phyloP scores from a whole-genome alignment of 2,888 invertebrate genomes.

The Neoascia interrupta region DNA sequence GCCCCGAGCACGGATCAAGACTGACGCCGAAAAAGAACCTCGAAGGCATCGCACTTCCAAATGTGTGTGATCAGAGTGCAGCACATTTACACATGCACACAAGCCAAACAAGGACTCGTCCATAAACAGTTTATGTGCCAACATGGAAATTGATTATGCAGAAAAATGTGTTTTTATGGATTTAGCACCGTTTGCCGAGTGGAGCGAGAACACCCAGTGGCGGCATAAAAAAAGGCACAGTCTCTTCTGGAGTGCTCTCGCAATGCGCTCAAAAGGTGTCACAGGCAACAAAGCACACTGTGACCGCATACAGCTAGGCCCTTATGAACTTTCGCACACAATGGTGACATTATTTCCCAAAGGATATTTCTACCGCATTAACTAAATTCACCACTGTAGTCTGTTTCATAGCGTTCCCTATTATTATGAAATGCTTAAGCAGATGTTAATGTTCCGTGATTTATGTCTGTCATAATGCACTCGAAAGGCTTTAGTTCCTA shows the following conservation, averaged over 20 bases:
- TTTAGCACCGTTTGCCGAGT: slow-evolving; percentile 32
- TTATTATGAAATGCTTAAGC: slow-evolving; percentile 75
- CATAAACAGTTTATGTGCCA: slow-evolving; percentile 62
- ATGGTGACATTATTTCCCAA: slow-evolving; percentile 39
- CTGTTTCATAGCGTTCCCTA: slow-evolving; percentile 28
- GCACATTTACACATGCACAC: slow-evolving; percentile 15
- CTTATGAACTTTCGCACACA: slow-evolving; percentile 19
- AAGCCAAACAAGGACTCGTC: slow-evolving; percentile 42
- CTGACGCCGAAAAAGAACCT: slow-evolving; percentile 36
- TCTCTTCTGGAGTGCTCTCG: too few relatives aligned
- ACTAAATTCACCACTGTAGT: slow-evolving; percentile 30
- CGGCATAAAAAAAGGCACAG: slow-evolving; percentile 11
- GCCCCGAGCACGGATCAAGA: not conserved
- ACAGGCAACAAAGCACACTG: too few relatives aligned
- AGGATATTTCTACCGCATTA: slow-evolving; percentile 56
- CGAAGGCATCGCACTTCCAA: slow-evolving; percentile 62
- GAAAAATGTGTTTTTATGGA: slow-evolving; percentile 62
- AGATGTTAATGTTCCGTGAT: slow-evolving; percentile 78
- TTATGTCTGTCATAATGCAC: slow-evolving; percentile 72
- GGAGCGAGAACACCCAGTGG: not conserved
- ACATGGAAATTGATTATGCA: slow-evolving; percentile 68
- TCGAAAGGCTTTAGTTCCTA: slow-evolving; percentile 33
- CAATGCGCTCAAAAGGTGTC: too few relatives aligned
- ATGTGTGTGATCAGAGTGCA: slow-evolving; percentile 61
- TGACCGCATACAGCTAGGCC: slow-evolving; percentile 30